Conservation (phyloP, 2,113 vertebrate genomes). For the Peromyscus californicus region DNA sequence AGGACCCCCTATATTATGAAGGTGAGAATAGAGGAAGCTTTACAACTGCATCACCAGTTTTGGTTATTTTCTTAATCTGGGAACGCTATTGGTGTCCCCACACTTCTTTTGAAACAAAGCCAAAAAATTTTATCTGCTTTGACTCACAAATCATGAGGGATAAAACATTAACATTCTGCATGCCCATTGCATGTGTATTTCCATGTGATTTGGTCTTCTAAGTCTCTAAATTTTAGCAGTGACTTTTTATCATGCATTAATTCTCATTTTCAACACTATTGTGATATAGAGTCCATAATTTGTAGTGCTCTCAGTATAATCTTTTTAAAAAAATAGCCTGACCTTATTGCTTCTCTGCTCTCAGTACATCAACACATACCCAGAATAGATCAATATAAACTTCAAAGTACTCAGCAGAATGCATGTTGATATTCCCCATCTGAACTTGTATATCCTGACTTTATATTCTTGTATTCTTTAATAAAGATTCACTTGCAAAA, state of each 20-base stretch:
- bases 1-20: not conserved
- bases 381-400: not conserved
- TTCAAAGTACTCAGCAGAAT: not conserved
- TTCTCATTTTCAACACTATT: not conserved
- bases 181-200: not conserved
- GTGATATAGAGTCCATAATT: not conserved
- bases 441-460: not conserved
- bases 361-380: not conserved
- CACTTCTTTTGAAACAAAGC: not conserved
- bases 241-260: not conserved
- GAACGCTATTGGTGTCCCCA: not conserved
- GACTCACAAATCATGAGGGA: not conserved
- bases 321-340: slow-evolving; percentile 36
- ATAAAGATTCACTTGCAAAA: not conserved
- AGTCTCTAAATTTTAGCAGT: not conserved
- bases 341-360: not conserved
- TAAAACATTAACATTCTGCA: too few species aligned
- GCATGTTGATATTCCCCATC: not conserved
- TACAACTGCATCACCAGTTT: not conserved
- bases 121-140: not conserved
- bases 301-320: not conserved
- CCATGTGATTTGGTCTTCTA: not conserved
- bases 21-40: not conserved
- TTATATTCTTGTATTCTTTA: not conserved
- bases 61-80: not conserved